Evolutionary conservation across 2,888 invertebrate genomes (phyloP), one percentile per base, ranked within the genome.

Genomic region (Aphrophora alni): DNA sequence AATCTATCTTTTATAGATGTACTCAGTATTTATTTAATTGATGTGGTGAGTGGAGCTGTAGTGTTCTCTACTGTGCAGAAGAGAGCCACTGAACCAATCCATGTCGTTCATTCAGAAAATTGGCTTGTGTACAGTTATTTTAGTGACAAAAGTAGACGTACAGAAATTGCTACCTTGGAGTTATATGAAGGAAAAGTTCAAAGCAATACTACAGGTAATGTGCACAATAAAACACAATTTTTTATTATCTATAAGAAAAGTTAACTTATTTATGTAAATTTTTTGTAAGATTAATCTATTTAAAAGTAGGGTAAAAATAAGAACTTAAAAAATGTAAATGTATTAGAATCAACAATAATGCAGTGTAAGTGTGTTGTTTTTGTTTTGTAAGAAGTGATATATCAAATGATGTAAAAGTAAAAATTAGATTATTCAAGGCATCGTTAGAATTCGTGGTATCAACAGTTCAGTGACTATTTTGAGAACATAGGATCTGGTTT

Each of bases 61-160:
- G 91, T 98, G 75, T 95, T 95, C 87, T 94, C 97, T 44, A 93
- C 95, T 84, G 92, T 92, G 82, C 98, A 98, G 88, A 94, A 96
- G 81, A 93, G 95, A 86, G 95, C 95, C 73, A 92, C 93, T 75
- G 95, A 95, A 12, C 95, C 98, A 3, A 91, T 98, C 24, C 94
- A 95, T 86, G 90, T 97, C 75, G 95, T 99, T 17, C 98, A 99
- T 89, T 95, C 97, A 0, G 99, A 99, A 89, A 98, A 99, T 90
- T 98, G 98, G 95, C 88, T 98, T 73, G 95, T 97, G 83, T 99
- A 98, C 89, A 92, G 95, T 51, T 98, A 96, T 89, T 96, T 95
- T 89, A 99, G 95, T 88, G 97, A 98, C 86, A 97, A 98, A 88
- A 95, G 94, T 85, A 92, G 99, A 51, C 92, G 99, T 77, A 94